Conservation (phyloP, 2,113 vertebrate species). For the Grammomys dolichurus region DNA sequence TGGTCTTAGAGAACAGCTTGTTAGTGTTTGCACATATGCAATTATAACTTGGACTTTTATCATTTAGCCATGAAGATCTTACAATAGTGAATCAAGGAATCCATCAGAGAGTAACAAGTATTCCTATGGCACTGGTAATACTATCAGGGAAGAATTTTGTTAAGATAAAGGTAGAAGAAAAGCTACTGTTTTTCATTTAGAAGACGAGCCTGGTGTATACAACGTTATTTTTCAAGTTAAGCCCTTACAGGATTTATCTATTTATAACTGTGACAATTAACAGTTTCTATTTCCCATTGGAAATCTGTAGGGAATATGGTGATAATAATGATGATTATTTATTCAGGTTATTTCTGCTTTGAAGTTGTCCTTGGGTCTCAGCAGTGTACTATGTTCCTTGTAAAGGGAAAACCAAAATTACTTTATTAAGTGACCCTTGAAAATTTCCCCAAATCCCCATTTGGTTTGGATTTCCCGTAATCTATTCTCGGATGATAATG, state of each 20-base stretch:
- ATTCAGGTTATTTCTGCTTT: constrained; percentile 81
- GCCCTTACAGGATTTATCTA: constrained; percentile 76
- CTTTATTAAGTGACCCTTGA: constrained; percentile 88
- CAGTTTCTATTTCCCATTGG: constrained; percentile 78
- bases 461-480: constrained; percentile 88
- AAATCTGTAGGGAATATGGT: constrained; percentile 55
- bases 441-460: constrained; percentile 87
- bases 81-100: constrained; percentile 56
- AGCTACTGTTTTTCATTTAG: constrained; percentile 80
- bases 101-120: constrained; percentile 56
- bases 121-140: constrained; percentile 56
- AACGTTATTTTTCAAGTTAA: constrained; percentile 72
- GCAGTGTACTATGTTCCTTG: constrained; percentile 7
- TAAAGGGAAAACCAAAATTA: constrained; percentile 85
- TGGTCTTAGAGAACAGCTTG: not conserved
- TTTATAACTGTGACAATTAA: constrained; percentile 82
- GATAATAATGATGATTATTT: constrained; percentile 51
- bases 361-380: constrained; percentile 66
- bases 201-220: constrained; percentile 71
- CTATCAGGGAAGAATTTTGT: constrained; percentile 23
- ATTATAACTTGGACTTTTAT: constrained; percentile 19
- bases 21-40: constrained; percentile 46
- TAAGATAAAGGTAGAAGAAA: constrained; percentile 54
- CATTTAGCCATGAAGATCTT: constrained; percentile 58
- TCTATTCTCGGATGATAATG: constrained; percentile 84